A percentile compares a stretch with the other conserved stretches of the same genome.
phyloP scores from a whole-genome alignment of 2,888 invertebrate species.

The Chrysopilus asiliformis region DNA sequence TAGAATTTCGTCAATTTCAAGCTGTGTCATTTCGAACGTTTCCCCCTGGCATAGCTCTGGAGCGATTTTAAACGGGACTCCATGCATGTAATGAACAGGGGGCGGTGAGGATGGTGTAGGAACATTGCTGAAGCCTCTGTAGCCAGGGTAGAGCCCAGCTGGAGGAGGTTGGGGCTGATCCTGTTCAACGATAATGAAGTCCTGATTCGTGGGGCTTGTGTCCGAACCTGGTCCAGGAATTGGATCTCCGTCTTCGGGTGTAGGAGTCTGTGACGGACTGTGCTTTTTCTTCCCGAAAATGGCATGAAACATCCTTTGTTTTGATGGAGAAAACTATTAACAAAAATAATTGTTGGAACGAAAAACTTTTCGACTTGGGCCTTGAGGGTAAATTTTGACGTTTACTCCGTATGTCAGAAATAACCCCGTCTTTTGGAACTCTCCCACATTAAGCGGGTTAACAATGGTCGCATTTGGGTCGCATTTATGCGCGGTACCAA shows the following conservation, averaged over 20 bases:
- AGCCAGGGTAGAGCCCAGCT: neutral
- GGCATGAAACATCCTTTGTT: slow-evolving; percentile 13
- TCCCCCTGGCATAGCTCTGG: slow-evolving; percentile 6
- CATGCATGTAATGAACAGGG: slow-evolving; percentile 6
- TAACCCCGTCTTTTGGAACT: no score
- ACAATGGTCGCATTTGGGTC: no score
- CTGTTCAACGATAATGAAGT: slow-evolving; percentile 10
- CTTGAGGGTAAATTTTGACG: no score
- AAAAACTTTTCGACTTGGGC: no score
- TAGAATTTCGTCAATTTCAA: slow-evolving; percentile 10
- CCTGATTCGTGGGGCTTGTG: neutral
- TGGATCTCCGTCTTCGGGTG: slow-evolving; percentile 7
- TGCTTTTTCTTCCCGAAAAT: slow-evolving; percentile 10
- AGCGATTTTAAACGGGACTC: slow-evolving; percentile 11
- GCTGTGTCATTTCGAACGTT: slow-evolving; percentile 4
- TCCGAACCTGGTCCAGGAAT: slow-evolving; percentile 9
- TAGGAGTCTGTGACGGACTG: slow-evolving; percentile 5
- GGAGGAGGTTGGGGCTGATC: slow-evolving; percentile 5
- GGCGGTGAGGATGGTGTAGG: neutral
- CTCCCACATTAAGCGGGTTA: no score
- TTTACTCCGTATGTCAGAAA: no score
- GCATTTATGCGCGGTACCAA: no score
- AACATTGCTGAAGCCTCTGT: neutral
- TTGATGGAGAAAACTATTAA: no score
- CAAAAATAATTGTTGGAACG: no score